phyloP scores from a whole-genome alignment of 2,797 vertebrate genomes.

The Hypotaenidia okinawae region DNA sequence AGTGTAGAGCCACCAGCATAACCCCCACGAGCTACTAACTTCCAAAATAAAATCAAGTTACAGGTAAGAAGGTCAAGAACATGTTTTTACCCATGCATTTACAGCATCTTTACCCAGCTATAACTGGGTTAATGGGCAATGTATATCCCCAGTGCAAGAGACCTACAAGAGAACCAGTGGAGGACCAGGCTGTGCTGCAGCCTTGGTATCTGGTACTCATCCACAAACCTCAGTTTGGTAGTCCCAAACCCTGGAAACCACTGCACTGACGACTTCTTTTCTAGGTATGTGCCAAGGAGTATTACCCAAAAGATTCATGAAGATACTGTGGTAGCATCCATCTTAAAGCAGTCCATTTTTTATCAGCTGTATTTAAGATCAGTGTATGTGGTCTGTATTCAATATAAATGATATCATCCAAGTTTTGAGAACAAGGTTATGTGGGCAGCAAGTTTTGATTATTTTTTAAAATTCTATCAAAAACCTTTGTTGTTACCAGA shows the following conservation, averaged over 20 bases:
- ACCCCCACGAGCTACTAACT: background rate
- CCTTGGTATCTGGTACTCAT: rapidly evolving
- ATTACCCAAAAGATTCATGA: background rate
- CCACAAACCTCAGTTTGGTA: background rate
- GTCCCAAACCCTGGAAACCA: background rate
- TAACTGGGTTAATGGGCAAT: background rate
- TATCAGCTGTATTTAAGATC: background rate
- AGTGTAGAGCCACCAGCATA: background rate
- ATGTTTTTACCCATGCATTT: background rate
- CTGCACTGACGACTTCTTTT: background rate
- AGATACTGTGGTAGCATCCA: background rate
- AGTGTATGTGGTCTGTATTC: background rate
- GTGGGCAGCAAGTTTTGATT: background rate
- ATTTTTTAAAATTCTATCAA: background rate
- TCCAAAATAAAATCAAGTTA: background rate
- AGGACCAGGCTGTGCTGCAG: background rate
- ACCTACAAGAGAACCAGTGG: background rate
- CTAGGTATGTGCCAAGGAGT: background rate
- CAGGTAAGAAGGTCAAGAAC: background rate
- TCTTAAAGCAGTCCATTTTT: background rate
- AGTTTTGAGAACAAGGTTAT: background rate
- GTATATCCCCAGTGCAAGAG: background rate
- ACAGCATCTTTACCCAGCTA: background rate
- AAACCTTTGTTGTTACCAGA: background rate
- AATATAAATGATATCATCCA: background rate